These are phyloP conservation scores for Cynoglossus semilaevis DNA, from an alignment of 2,113 vertebrate genomes.

Conservation along the genomic window DNA sequence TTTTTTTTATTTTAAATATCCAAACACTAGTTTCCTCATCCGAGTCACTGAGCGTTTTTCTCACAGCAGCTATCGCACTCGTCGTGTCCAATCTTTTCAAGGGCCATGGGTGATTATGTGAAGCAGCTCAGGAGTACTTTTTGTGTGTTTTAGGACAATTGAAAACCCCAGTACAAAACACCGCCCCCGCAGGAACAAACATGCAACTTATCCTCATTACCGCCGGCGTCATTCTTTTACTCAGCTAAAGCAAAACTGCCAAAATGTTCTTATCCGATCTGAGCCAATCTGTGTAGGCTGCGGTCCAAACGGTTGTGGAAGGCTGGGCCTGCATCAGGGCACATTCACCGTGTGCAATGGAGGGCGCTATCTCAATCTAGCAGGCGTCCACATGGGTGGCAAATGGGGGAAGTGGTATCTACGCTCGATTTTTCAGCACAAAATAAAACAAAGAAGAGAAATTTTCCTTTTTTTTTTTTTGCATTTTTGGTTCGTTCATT, in stretches of 20 bases:
- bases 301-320: conserved; percentile 60
- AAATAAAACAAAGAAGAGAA: conserved; percentile 18
- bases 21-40: conserved; percentile 25
- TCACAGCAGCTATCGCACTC: conserved; percentile 1
- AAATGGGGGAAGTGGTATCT: conserved; percentile 46
- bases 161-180: conserved; percentile 34
- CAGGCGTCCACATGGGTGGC: conserved; percentile 68
- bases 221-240: conserved; percentile 29
- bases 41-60: background rate
- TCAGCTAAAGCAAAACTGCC: conserved; percentile 39
- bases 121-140: background rate
- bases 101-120: conserved; percentile 15
- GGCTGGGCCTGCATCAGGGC: conserved; percentile 66
- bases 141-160: conserved; percentile 30
- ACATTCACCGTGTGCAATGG: conserved; percentile 70
- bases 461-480: conserved; percentile 7
- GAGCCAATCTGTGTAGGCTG: conserved; percentile 48
- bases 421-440: conserved; percentile 20
- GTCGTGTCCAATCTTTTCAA: conserved; percentile 27
- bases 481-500: background rate
- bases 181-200: conserved; percentile 35
- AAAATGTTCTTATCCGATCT: conserved; percentile 60
- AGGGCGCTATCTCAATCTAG: conserved; percentile 68
- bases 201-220: conserved; percentile 28
- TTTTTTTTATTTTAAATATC: conserved; percentile 23